These are phyloP conservation scores for Aramus guarauna DNA, from an alignment of 2,113 vertebrate species.

Conservation along the genomic window DNA sequence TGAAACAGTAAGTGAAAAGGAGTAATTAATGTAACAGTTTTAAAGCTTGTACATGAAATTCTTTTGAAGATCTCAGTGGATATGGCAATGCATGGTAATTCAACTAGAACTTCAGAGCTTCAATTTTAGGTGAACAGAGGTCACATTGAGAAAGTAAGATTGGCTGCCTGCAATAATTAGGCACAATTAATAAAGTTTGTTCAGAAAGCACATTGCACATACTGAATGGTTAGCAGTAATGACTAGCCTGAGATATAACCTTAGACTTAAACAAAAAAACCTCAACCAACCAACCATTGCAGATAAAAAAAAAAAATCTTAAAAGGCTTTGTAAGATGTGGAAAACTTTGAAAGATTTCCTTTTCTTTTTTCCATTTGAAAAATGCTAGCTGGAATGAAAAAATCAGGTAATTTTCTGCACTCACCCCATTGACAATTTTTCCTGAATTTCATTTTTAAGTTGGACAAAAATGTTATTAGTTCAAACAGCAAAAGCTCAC, in stretches of 20 bases:
- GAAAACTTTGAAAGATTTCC: neutral
- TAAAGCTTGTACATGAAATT: neutral
- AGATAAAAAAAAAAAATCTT: neutral
- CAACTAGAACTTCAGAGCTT: neutral
- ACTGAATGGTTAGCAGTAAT: neutral
- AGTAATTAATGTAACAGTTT: slow-evolving; percentile 2
- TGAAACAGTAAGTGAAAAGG: neutral
- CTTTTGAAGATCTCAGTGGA: neutral
- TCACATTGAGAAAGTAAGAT: neutral
- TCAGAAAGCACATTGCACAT: neutral
- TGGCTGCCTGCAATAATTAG: neutral
- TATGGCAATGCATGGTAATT: neutral
- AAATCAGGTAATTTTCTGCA: neutral
- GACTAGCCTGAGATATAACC: neutral
- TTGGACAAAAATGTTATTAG: neutral
- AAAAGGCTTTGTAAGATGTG: neutral
- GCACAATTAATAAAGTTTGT: neutral
- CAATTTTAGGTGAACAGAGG: neutral
- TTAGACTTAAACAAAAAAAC: neutral
- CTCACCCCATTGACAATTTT: accelerated
- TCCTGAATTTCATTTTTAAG: neutral
- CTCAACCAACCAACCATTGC: neutral
- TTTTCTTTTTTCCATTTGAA: neutral
- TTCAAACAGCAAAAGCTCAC: neutral
- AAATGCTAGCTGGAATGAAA: neutral